These are phyloP conservation scores for Nasonovia ribisnigri DNA, from an alignment of 2,888 invertebrate species.

Conservation along the genomic window DNA sequence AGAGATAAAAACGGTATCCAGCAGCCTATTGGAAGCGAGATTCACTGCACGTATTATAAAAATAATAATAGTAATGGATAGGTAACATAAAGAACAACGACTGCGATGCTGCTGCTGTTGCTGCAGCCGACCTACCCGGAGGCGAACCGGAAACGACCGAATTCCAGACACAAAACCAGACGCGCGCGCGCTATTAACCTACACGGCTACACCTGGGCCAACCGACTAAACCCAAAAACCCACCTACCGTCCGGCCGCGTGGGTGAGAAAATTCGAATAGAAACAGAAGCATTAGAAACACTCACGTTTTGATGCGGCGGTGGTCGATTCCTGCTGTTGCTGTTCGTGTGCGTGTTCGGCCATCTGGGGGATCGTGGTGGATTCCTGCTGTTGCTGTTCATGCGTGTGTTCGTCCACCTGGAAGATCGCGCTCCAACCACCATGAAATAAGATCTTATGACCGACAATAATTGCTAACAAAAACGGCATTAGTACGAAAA, in stretches of 20 bases:
- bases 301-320: not conserved
- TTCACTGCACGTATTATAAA: not conserved
- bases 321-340: not conserved
- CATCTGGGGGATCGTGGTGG: no score
- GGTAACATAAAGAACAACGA: slow-evolving; percentile 4
- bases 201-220: not conserved
- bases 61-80: not conserved
- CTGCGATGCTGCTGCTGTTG: not conserved
- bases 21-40: not conserved
- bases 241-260: not conserved
- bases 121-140: not conserved
- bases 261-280: not conserved
- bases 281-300: not conserved
- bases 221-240: not conserved
- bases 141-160: slow-evolving; percentile 18
- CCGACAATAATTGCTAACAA: no score
- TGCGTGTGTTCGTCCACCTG: not conserved
- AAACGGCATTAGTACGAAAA: no score
- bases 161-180: not conserved
- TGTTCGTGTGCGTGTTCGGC: not conserved
- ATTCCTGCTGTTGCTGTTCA: no score
- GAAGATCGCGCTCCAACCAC: no score
- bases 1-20: not conserved
- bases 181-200: not conserved
- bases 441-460: no score